Evolutionary conservation across 1,140 invertebrate species (phyloP).

Genomic region (Coenobita brevimanus): DNA sequence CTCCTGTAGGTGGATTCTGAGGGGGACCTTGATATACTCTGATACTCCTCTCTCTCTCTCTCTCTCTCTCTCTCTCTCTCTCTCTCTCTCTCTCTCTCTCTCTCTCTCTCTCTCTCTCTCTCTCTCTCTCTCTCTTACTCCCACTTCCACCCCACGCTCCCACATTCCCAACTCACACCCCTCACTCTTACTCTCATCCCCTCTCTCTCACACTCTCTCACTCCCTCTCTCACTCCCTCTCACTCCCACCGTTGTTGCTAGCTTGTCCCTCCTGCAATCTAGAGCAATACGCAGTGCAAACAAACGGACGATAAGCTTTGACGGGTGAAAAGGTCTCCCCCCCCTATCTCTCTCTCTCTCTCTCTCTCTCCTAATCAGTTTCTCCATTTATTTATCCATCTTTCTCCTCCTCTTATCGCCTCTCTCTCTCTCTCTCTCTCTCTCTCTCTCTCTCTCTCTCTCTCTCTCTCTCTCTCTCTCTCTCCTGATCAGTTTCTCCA

Average conservation of each 20-base stretch:
- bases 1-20: no score
- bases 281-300: slow-evolving; percentile 48
- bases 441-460: slow-evolving; percentile 28
- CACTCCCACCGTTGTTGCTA: slow-evolving; percentile 33
- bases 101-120: no score
- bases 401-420: slow-evolving; percentile 13
- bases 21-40: no score
- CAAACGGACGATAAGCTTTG: slow-evolving; percentile 37
- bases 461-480: background rate
- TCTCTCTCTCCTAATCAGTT: background rate
- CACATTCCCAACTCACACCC: background rate
- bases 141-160: background rate
- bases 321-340: background rate
- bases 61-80: no score
- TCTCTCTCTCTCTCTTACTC: background rate
- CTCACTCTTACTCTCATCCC: background rate
- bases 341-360: slow-evolving; percentile 11
- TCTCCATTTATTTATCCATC: background rate
- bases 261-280: slow-evolving; percentile 33
- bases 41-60: no score
- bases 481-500: background rate
- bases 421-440: slow-evolving; percentile 34
- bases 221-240: background rate
- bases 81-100: no score
- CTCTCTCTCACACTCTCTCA: background rate